Evolutionary conservation across 2,797 vertebrate species (phyloP).

Genomic region (Poliocrania exsul): DNA sequence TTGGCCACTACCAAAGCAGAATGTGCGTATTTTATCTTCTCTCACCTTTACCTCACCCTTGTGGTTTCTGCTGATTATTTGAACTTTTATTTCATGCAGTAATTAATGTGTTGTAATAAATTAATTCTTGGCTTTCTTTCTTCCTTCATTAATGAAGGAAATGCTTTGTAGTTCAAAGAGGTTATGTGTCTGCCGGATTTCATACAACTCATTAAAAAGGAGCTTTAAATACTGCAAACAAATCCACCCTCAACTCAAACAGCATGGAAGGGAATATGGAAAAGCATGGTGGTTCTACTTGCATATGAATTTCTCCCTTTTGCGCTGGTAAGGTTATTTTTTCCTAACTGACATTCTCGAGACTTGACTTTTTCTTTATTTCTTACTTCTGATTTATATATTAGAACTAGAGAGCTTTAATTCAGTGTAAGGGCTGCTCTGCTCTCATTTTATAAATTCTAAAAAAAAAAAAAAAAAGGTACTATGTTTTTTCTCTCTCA

Average conservation of each 20-base stretch:
- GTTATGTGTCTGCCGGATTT: slow-evolving; percentile 21
- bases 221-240: slow-evolving; percentile 41
- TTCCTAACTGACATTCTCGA: neutral
- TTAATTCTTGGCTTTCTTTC: slow-evolving; percentile 18
- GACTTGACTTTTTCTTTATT: neutral
- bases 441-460: neutral
- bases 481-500: neutral
- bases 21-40: neutral
- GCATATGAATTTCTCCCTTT: neutral
- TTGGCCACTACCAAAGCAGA: neutral
- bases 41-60: neutral
- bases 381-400: neutral
- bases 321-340: neutral
- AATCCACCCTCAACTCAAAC: neutral
- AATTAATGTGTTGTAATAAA: slow-evolving; percentile 36
- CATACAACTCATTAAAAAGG: slow-evolving; percentile 6
- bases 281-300: neutral
- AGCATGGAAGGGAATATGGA: neutral
- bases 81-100: slow-evolving; percentile 15
- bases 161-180: slow-evolving; percentile 41
- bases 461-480: neutral
- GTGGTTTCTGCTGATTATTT: slow-evolving; percentile 2
- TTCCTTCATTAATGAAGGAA: slow-evolving; percentile 43
- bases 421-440: neutral
- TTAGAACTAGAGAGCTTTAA: neutral